Base-by-base conservation (phyloP, 92 coral and sea anemone genomes). In the Zoanthus solanderi region DNA sequence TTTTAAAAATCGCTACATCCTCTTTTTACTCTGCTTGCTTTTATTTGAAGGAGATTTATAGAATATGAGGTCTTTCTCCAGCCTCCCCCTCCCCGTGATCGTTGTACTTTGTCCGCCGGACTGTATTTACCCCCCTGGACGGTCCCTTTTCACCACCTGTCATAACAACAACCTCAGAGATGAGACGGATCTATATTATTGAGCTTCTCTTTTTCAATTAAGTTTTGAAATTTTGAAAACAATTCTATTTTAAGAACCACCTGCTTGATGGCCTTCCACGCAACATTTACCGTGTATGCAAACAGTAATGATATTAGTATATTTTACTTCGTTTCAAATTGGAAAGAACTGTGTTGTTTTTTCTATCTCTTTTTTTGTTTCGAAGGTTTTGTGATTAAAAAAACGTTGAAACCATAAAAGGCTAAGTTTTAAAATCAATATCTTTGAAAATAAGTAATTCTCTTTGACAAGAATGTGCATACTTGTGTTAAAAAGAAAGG, bases 241-340 rank as follows among this genome's bases (percentile, higher is more conserved):
- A 65, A 23, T 13, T 44, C 9, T 65, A 66, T 66, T 63, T 81
- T 66, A 8, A 46, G 75, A 65, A 65, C 45, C 85, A 81, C 85
- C 85, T 81, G 85, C 52, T 23, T 57, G 60, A 31, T 54, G 37
- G 32, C 12, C 28, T 54, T 75, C 30, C 60, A 30, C 14, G 23
- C 67, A 56, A 52, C 46, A 1, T 23, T 32, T n/a, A 57, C 48
- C 16, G 29, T 31, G 37, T 18, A 14, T 18, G 11, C 7, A 9
- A 31, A 53, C 44, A 53, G 54, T 52, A 2, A 17, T 31, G 2
- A 48, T 4, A 23, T 23, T 18, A n/a, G 78, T 75, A 31, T 77
- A 13, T 77, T 77, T 5, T 52, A 54, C 28, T 46, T 42, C 60
- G 57, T 75, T 46, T 75, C 7, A 47, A 74, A 18, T 7, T 77